These are phyloP conservation scores for Actias luna DNA, from an alignment of 2,888 invertebrate species.

Conservation along the genomic window DNA sequence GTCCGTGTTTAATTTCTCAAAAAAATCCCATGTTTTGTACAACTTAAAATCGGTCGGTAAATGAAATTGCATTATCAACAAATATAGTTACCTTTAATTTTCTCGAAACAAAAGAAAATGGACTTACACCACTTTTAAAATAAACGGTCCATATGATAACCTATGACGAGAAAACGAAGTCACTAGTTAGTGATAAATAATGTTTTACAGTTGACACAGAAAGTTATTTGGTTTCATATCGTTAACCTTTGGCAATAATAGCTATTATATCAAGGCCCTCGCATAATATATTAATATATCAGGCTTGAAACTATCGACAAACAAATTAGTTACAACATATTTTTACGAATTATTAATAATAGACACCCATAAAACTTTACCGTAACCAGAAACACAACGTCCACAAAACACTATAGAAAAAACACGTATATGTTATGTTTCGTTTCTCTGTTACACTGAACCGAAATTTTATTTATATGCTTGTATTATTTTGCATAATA, in stretches of 20 bases:
- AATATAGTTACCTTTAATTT: no score
- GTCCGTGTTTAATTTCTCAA: no score
- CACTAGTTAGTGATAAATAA: neutral
- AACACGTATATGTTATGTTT: neutral
- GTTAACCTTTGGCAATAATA: neutral
- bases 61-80: no score
- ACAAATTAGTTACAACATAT: neutral
- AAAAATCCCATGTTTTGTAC: no score
- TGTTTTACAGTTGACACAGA: neutral
- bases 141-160: no score
- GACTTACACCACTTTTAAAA: no score
- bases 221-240: neutral
- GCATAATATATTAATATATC: neutral
- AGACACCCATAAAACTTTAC: neutral
- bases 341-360: neutral
- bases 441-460: neutral
- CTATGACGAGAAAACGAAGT: no score
- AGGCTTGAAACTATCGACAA: neutral
- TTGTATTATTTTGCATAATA: constrained; percentile 8
- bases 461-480: neutral
- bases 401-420: neutral
- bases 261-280: neutral
- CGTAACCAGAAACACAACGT: neutral
- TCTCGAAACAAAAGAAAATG: no score
- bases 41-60: no score